Percentiles rank a stretch among this genome's conserved stretches.
phyloP scores from a whole-genome alignment of 1,140 invertebrate genomes.

The fruit fly (Drosophila melanogaster) region Release_6_plus_ISO1_MT NT_033777.3:12569501-12570000 shows the following conservation, averaged over 20 bases:
- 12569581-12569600: no score
- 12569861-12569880: slow-evolving; percentile 22
- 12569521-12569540: no score
- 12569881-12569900: slow-evolving; percentile 45
- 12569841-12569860: neutral
- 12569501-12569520: neutral
- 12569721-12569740: no score
- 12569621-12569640: no score
- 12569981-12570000: slow-evolving; percentile 16
- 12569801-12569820: neutral
- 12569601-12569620: no score
- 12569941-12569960: slow-evolving; percentile 56
- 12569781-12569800: neutral
- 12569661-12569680: no score
- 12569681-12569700: no score
- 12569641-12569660: no score
- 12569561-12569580: no score
- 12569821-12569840: neutral
- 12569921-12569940: slow-evolving; percentile 30
- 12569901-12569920: slow-evolving; percentile 29
- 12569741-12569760: no score
- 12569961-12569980: slow-evolving; percentile 59
- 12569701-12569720: no score
- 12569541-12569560: no score
- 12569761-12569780: neutral